Evolutionary conservation across 2,113 vertebrate genomes (phyloP).

Genomic region (Sylvia atricapilla): DNA sequence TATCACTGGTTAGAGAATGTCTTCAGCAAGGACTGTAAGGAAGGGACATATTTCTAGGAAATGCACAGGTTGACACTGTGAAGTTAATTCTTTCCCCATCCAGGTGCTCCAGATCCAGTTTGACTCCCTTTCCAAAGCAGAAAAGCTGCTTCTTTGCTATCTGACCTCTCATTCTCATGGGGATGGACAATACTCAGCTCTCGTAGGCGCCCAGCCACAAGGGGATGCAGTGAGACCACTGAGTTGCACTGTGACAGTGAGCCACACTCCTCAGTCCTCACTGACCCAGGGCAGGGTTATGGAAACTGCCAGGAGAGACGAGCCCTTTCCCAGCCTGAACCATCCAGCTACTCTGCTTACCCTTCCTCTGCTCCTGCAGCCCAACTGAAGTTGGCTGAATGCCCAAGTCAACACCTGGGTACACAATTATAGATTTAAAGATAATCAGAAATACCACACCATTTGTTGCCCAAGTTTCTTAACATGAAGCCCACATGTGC

Average conservation of each 20-base stretch:
- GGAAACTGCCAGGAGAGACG: background rate
- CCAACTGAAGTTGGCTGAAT: background rate
- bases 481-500: background rate
- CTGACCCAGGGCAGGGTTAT: background rate
- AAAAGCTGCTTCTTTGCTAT: background rate
- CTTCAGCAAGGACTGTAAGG: background rate
- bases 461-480: background rate
- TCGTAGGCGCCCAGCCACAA: background rate
- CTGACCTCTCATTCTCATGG: background rate
- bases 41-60: background rate
- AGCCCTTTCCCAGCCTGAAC: background rate
- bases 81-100: background rate
- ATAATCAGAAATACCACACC: background rate
- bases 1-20: background rate
- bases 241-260: background rate
- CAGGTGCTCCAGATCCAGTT: background rate
- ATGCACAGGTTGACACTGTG: background rate
- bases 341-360: background rate
- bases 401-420: background rate
- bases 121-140: background rate
- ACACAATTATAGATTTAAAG: background rate
- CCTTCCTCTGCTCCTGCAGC: background rate
- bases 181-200: background rate
- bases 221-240: conserved; percentile 22
- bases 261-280: background rate